Evolutionary conservation across 2,797 vertebrate genomes (phyloP), one percentile per base, ranked within the genome.

Genomic region (Coranthus polyacanthus): DNA sequence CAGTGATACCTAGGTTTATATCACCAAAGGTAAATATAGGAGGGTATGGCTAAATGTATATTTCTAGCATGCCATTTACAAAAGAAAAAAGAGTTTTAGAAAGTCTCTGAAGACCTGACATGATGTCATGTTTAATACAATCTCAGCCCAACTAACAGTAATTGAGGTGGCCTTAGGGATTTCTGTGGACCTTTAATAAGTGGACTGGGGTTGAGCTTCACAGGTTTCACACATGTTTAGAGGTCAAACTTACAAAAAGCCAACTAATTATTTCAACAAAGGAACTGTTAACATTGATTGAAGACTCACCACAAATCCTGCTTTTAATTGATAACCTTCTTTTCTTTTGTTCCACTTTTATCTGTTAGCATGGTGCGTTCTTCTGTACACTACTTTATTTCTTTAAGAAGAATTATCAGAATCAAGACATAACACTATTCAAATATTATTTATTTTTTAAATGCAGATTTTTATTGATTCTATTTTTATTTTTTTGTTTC

Each of bases 271-370:
- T 70, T 83, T 26, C 43, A 42, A 70, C 63, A 77, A 68, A 59
- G 17, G 68, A 70, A 36, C 52, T 59, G 56, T 70, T 68, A 61
- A 62, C 59, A 78, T 45, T 82, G 81, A 84, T 84, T 84, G 68
- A 72, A 78, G 71, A 66, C 26, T 72, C 58, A 50, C 24, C 47
- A 47, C 51, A 81, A 57, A 84, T 57, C 59, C 67, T 49, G 11
- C 21, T 46, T 59, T 50, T 82, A 78, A 84, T 78, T 87, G 68
- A 74, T 65, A 59, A 83, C 79, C 59, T 77, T 62, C 17, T 61
- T 61, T 46, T 43, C 24, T 41, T 61, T n/a, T n/a, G n/a, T n/a
- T n/a, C n/a, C n/a, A n/a, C n/a, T n/a, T n/a, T 56, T 44, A 51
- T 72, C 58, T 21, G 1, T 37, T 29, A 1, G 10, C 36, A 43